phyloP scores from a whole-genome alignment of 2,797 vertebrate genomes.

The Dallia pectoralis region DNA sequence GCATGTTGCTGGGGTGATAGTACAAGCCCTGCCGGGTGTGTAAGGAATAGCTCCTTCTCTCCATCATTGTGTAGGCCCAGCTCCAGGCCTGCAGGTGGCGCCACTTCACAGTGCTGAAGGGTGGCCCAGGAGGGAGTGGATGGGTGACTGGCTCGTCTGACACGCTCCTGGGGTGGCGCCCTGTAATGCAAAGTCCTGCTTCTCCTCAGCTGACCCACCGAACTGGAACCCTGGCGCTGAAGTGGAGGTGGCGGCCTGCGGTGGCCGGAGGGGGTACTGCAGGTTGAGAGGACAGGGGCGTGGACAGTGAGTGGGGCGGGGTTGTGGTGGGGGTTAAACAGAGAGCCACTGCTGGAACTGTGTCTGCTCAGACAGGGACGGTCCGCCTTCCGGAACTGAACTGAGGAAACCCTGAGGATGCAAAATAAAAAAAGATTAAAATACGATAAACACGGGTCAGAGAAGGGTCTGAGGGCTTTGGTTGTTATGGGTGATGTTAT shows the following conservation, averaged over 20 bases:
- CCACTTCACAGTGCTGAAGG: slow-evolving; percentile 63
- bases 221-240: slow-evolving; percentile 57
- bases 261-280: slow-evolving; percentile 76
- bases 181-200: slow-evolving; percentile 76
- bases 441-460: neutral
- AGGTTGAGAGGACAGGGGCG: slow-evolving; percentile 64
- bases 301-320: slow-evolving; percentile 50
- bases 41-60: slow-evolving; percentile 48
- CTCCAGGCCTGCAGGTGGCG: slow-evolving; percentile 36
- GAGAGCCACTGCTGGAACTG: slow-evolving; percentile 75
- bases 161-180: slow-evolving; percentile 66
- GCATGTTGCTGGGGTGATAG: slow-evolving; percentile 56
- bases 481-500: neutral
- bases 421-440: neutral
- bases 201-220: slow-evolving; percentile 70
- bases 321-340: slow-evolving; percentile 65
- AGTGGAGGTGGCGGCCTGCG: slow-evolving; percentile 57
- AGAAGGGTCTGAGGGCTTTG: neutral
- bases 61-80: slow-evolving; percentile 47
- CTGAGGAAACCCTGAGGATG: slow-evolving; percentile 67
- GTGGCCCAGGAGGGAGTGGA: slow-evolving; percentile 73
- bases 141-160: slow-evolving; percentile 76
- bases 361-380: slow-evolving; percentile 73
- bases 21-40: slow-evolving; percentile 46
- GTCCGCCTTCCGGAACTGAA: slow-evolving; percentile 74